These are phyloP conservation scores for Cinara cedri DNA, from an alignment of 2,888 invertebrate genomes.

Conservation along the genomic window DNA sequence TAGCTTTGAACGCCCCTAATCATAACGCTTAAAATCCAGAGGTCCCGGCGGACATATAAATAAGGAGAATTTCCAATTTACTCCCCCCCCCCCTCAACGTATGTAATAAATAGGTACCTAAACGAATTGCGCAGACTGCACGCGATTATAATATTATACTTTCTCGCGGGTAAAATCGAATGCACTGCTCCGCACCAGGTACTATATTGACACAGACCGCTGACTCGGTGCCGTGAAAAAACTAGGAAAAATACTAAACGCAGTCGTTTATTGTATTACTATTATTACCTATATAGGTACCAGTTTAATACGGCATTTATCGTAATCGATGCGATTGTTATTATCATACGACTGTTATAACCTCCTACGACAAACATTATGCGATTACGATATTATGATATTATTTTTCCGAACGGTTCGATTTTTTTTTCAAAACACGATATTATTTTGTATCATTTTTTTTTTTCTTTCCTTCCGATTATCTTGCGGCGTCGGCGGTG, in stretches of 20 bases:
- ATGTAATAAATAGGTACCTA: neutral
- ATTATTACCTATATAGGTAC: neutral
- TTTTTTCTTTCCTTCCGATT: conserved; percentile 41
- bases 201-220: neutral
- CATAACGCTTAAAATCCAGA: too few species aligned
- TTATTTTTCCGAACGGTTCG: neutral
- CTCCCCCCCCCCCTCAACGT: too few species aligned
- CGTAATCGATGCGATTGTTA: neutral
- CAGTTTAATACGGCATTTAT: neutral
- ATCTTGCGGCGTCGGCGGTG: conserved; percentile 43
- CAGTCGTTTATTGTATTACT: neutral
- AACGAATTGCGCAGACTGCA: too few species aligned
- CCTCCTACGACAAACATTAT: neutral
- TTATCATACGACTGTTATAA: neutral
- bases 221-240: neutral
- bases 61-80: too few species aligned
- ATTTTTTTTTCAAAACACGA: neutral
- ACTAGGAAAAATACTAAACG: neutral
- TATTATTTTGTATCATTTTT: neutral
- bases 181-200: too few species aligned
- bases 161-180: neutral
- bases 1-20: too few species aligned
- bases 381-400: neutral
- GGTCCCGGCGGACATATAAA: too few species aligned
- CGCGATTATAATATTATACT: too few species aligned